These are phyloP conservation scores for Sturmia bella DNA, from an alignment of 2,888 invertebrate species.

Conservation along the genomic window DNA sequence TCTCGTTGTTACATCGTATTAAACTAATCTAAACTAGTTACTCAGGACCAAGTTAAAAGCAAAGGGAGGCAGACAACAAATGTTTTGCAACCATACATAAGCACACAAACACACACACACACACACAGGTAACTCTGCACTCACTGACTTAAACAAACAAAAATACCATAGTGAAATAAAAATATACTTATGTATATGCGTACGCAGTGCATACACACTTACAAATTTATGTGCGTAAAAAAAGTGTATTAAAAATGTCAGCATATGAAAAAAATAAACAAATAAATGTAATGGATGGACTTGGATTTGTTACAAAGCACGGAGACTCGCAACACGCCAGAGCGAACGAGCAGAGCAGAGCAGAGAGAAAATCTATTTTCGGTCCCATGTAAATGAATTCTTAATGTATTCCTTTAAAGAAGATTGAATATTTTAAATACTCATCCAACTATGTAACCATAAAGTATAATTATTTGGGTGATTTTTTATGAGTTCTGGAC, in stretches of 20 bases:
- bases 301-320: conserved; percentile 35
- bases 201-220: too few relatives aligned
- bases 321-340: not conserved
- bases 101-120: conserved; percentile 10
- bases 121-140: too few relatives aligned
- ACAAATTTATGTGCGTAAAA: not conserved
- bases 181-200: too few relatives aligned
- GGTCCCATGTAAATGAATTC: conserved; percentile 18
- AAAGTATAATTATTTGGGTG: conserved; percentile 50
- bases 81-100: not conserved
- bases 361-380: conserved; percentile 38
- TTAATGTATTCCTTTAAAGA: conserved; percentile 35
- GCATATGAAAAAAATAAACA: conserved; percentile 15
- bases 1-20: conserved; percentile 19
- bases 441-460: conserved; percentile 56
- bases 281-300: conserved; percentile 17
- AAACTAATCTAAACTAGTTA: conserved; percentile 11
- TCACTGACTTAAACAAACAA: too few relatives aligned
- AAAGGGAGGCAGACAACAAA: conserved; percentile 32
- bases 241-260: conserved; percentile 33
- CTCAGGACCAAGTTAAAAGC: conserved; percentile 7
- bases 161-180: too few relatives aligned
- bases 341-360: not conserved
- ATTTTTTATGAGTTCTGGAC: not conserved
- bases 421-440: conserved; percentile 42